Conservation (phyloP, 2,888 invertebrate genomes). For the Hypselothyrea guttata region DNA sequence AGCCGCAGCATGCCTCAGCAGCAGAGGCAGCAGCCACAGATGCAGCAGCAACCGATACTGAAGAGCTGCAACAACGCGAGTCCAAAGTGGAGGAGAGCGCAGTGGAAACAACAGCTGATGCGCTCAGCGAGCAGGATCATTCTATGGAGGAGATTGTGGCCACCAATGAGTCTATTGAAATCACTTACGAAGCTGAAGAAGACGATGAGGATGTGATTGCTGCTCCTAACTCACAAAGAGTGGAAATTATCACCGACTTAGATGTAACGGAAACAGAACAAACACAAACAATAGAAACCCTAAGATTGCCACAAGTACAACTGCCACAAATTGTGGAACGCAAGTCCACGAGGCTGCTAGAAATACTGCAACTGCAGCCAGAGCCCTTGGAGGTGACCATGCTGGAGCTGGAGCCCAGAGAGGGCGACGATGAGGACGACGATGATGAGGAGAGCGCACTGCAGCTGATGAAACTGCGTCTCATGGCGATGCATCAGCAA, state of each 20-base stretch:
- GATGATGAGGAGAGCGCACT: conserved; percentile 77
- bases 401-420: conserved; percentile 26
- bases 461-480: conserved; percentile 76
- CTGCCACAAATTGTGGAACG: conserved; percentile 49
- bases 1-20: conserved; percentile 47
- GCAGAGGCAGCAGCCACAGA: conserved; percentile 7
- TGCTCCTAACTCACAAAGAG: conserved; percentile 33
- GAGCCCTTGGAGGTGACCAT: conserved; percentile 46
- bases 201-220: conserved; percentile 25
- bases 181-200: conserved; percentile 74
- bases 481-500: conserved; percentile 77
- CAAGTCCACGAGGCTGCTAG: conserved; percentile 32
- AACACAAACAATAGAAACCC: conserved; percentile 8
- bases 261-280: conserved; percentile 47
- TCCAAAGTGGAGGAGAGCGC: conserved; percentile 34
- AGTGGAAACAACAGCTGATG: conserved; percentile 14
- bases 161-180: conserved; percentile 79
- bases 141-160: conserved; percentile 80
- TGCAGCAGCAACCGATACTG: conserved; percentile 1
- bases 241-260: conserved; percentile 60
- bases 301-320: conserved; percentile 34
- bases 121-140: conserved; percentile 77
- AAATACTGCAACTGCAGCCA: conserved; percentile 51
- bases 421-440: conserved; percentile 52
- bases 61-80: conserved; percentile 3